phyloP scores from a whole-genome alignment of 2,797 vertebrate species.

The Austrolebias charrua region DNA sequence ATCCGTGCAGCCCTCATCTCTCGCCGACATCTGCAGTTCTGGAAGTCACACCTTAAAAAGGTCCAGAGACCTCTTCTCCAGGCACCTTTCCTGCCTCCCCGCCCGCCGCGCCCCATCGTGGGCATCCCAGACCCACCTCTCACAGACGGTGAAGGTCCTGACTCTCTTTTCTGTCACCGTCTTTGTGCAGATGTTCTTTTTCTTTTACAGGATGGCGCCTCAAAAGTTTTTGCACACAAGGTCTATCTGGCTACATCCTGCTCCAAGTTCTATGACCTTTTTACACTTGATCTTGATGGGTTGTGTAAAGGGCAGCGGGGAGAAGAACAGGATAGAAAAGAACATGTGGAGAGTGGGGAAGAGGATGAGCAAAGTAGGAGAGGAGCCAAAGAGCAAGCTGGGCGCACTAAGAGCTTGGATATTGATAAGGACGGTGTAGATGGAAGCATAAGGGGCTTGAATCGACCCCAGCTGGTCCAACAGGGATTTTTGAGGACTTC shows the following conservation, averaged over 20 bases:
- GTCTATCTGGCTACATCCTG: constrained; percentile 91
- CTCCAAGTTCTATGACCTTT: constrained; percentile 92
- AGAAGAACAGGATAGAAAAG: constrained; percentile 60
- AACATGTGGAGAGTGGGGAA: constrained; percentile 65
- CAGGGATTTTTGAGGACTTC: constrained; percentile 79
- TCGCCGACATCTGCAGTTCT: constrained; percentile 91
- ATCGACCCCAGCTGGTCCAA: constrained; percentile 67
- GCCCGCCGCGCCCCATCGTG: constrained; percentile 86
- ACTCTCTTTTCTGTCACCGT: constrained; percentile 83
- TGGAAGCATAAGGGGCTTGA: constrained; percentile 61
- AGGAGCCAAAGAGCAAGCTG: constrained; percentile 81
- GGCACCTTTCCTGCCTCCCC: constrained; percentile 88
- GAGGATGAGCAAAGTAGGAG: constrained; percentile 79
- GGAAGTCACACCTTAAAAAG: constrained; percentile 91
- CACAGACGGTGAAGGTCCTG: constrained; percentile 74
- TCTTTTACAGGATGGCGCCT: constrained; percentile 79
- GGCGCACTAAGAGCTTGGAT: constrained; percentile 83
- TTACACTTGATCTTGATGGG: constrained; percentile 77
- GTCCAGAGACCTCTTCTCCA: constrained; percentile 89
- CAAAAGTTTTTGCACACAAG: constrained; percentile 87
- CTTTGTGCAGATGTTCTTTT: constrained; percentile 89
- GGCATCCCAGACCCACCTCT: constrained; percentile 83
- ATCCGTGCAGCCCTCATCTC: constrained; percentile 92
- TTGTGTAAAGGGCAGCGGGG: background rate
- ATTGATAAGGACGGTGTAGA: constrained; percentile 78